Conservation (phyloP, 1,140 invertebrate species). For the Leptinotarsa texana region DNA sequence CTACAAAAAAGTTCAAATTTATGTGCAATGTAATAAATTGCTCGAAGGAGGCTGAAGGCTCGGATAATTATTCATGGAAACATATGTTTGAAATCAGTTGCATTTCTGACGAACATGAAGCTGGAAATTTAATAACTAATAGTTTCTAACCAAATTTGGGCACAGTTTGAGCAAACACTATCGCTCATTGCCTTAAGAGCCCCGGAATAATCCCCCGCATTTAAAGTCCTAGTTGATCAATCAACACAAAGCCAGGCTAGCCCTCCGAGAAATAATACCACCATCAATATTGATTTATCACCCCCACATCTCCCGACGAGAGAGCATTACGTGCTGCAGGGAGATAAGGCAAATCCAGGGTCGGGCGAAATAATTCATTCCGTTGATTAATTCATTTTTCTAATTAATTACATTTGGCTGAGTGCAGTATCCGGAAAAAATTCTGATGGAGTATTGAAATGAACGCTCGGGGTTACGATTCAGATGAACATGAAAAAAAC, state of each 20-base stretch:
- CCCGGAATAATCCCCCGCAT: not conserved
- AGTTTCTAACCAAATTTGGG: too few relatives aligned
- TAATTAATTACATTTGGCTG: slow-evolving; percentile 6
- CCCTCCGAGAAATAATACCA: slow-evolving; percentile 5
- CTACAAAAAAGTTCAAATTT: too few relatives aligned
- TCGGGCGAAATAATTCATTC: slow-evolving; percentile 2
- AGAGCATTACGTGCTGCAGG: slow-evolving; percentile 5
- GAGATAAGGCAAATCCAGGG: slow-evolving; percentile 6
- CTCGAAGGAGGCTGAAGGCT: too few relatives aligned
- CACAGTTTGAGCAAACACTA: not conserved
- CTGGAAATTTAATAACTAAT: too few relatives aligned
- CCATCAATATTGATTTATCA: slow-evolving; percentile 6
- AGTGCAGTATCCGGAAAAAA: not conserved
- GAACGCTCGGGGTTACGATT: not conserved
- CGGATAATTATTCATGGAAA: too few relatives aligned
- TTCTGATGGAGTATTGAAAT: not conserved
- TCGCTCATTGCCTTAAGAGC: not conserved
- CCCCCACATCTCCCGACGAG: slow-evolving; percentile 2
- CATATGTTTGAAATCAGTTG: too few relatives aligned
- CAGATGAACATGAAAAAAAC: not conserved
- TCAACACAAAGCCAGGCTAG: not conserved
- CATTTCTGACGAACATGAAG: too few relatives aligned
- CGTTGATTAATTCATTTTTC: slow-evolving; percentile 8
- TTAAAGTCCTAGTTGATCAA: slow-evolving; percentile 1
- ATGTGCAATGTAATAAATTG: too few relatives aligned